phyloP scores from a whole-genome alignment of 2,113 vertebrate species.

The Cephalopholis sonnerati region DNA sequence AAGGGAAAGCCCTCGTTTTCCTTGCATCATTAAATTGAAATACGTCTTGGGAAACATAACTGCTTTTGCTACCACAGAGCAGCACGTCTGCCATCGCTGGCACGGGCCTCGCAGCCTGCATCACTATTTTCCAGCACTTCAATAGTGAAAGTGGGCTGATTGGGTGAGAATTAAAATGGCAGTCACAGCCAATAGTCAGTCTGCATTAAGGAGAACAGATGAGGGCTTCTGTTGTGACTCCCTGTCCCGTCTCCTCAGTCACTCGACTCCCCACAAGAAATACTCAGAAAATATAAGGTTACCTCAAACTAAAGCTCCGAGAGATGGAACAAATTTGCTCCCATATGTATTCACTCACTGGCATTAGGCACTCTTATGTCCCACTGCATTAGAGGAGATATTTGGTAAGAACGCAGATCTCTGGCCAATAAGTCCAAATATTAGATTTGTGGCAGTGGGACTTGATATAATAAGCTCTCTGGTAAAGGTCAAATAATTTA shows the following conservation, averaged over 20 bases:
- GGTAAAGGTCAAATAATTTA: slow-evolving; percentile 15
- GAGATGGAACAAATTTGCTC: slow-evolving; percentile 77
- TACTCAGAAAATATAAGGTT: slow-evolving; percentile 74
- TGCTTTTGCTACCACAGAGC: slow-evolving; percentile 55
- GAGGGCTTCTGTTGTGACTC: slow-evolving; percentile 71
- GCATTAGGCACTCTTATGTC: slow-evolving; percentile 61
- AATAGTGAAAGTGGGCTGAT: slow-evolving; percentile 35
- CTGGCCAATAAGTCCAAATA: slow-evolving; percentile 47
- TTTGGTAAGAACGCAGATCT: slow-evolving; percentile 53
- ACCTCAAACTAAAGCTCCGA: slow-evolving; percentile 69
- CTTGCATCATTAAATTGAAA: slow-evolving; percentile 72
- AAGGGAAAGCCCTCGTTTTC: slow-evolving; percentile 59
- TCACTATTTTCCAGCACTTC: slow-evolving; percentile 69
- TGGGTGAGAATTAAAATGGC: slow-evolving; percentile 62
- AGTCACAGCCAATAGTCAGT: slow-evolving; percentile 58
- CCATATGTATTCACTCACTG: slow-evolving; percentile 76
- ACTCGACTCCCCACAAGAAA: slow-evolving; percentile 55
- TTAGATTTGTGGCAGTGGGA: slow-evolving; percentile 62
- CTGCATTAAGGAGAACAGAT: slow-evolving; percentile 57
- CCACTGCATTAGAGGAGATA: slow-evolving; percentile 55
- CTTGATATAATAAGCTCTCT: slow-evolving; percentile 47
- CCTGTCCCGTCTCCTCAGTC: slow-evolving; percentile 52
- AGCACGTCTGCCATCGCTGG: slow-evolving; percentile 53
- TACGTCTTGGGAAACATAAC: slow-evolving; percentile 62
- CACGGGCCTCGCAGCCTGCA: slow-evolving; percentile 8